Percentiles rank a stretch among this genome's conserved stretches.
Conservation (phyloP, 2,113 vertebrate species). For the Pangasianodon hypophthalmus region DNA sequence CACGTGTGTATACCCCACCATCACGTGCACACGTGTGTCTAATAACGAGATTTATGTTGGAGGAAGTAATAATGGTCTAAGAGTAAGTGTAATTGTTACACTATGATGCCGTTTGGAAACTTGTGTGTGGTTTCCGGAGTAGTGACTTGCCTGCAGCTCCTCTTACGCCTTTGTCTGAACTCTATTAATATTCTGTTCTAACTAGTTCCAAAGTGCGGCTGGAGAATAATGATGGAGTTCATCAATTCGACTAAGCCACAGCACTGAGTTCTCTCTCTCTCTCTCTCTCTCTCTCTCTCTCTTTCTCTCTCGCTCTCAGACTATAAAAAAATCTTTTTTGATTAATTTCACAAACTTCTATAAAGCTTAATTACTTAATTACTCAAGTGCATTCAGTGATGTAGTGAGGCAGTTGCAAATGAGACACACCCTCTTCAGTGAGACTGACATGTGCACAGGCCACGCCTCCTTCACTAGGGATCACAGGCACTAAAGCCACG, state of each 20-base stretch:
- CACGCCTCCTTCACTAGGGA: background rate
- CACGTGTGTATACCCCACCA: background rate
- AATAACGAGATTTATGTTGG: background rate
- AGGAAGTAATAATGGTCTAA: background rate
- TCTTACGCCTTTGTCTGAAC: background rate
- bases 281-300: background rate
- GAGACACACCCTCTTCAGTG: background rate
- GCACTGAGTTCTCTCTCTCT: conserved; percentile 12
- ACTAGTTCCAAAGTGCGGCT: background rate
- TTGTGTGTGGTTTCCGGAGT: background rate
- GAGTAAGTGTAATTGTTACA: no score
- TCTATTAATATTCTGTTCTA: background rate
- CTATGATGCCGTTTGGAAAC: background rate
- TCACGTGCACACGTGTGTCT: background rate
- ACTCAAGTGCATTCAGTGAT: no score
- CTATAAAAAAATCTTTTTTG: no score
- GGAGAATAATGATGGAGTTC: conserved; percentile 48
- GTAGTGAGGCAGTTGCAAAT: no score
- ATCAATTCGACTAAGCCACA: conserved; percentile 50
- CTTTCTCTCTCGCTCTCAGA: background rate
- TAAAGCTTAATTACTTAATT: no score
- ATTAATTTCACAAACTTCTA: no score
- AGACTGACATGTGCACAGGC: background rate
- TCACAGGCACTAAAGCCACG: background rate
- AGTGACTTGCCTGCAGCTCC: background rate